Conservation (phyloP, 2,888 invertebrate species). For the Lasius fuliginosus region DNA sequence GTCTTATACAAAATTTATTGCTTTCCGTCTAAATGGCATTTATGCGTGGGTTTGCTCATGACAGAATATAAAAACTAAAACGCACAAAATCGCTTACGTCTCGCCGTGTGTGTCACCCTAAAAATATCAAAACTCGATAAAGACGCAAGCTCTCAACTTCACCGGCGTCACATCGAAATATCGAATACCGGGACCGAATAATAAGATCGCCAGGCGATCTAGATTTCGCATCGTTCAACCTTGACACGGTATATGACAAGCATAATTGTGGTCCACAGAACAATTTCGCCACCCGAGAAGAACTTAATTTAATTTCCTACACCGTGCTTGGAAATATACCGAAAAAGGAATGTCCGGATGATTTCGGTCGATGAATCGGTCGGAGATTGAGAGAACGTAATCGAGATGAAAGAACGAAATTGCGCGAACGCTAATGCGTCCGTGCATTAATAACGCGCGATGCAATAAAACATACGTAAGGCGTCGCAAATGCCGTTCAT, state of each 20-base stretch:
- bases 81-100: neutral
- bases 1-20: neutral
- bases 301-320: slow-evolving; percentile 7
- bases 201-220: slow-evolving; percentile 47
- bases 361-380: neutral
- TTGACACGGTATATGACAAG: slow-evolving; percentile 64
- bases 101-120: slow-evolving; percentile 10
- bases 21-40: neutral
- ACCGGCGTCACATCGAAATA: neutral
- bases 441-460: slow-evolving; percentile 66
- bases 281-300: neutral
- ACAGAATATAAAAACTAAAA: neutral
- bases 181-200: neutral
- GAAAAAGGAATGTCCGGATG: neutral
- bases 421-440: slow-evolving; percentile 14
- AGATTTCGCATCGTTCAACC: slow-evolving; percentile 65
- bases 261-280: slow-evolving; percentile 24
- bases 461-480: slow-evolving; percentile 71
- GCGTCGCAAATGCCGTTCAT: slow-evolving; percentile 67
- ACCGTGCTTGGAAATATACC: neutral
- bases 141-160: slow-evolving; percentile 10
- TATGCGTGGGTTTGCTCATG: neutral
- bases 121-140: slow-evolving; percentile 38
- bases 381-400: neutral
- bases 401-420: slow-evolving; percentile 44